Evolutionary conservation across 1,140 invertebrate genomes (phyloP).

Genomic region (Magallana angulata): DNA sequence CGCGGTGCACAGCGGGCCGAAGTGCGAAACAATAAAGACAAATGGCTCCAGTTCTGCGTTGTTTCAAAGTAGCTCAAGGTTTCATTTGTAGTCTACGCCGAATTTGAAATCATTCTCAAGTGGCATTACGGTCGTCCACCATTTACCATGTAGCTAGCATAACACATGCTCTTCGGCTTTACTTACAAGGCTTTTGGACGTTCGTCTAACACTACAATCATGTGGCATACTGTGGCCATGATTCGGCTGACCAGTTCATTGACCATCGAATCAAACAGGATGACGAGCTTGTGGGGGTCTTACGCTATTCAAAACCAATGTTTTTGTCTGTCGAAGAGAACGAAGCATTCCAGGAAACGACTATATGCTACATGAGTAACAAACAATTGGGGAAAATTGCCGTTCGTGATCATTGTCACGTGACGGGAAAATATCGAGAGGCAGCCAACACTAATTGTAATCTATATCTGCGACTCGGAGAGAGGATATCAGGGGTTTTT

Average conservation of each 20-base stretch:
- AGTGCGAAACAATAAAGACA: slow-evolving; percentile 27
- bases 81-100: too few relatives aligned
- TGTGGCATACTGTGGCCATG: too few relatives aligned
- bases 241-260: neutral
- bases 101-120: too few relatives aligned
- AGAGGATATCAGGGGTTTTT: neutral
- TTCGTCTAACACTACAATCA: too few relatives aligned
- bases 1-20: neutral
- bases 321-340: neutral
- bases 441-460: slow-evolving; percentile 7
- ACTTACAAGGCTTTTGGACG: too few relatives aligned
- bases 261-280: neutral
- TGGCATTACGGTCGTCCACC: too few relatives aligned
- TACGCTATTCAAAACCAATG: neutral
- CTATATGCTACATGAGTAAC: neutral
- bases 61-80: neutral
- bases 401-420: slow-evolving; percentile 25
- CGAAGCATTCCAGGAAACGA: too few relatives aligned
- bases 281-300: neutral
- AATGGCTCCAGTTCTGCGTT: slow-evolving; percentile 20
- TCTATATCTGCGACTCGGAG: neutral
- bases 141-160: too few relatives aligned
- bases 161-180: too few relatives aligned
- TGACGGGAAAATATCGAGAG: slow-evolving; percentile 29
- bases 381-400: neutral